Evolutionary conservation across 2,888 invertebrate genomes (phyloP).

Genomic region (Calephelis perditalis): DNA sequence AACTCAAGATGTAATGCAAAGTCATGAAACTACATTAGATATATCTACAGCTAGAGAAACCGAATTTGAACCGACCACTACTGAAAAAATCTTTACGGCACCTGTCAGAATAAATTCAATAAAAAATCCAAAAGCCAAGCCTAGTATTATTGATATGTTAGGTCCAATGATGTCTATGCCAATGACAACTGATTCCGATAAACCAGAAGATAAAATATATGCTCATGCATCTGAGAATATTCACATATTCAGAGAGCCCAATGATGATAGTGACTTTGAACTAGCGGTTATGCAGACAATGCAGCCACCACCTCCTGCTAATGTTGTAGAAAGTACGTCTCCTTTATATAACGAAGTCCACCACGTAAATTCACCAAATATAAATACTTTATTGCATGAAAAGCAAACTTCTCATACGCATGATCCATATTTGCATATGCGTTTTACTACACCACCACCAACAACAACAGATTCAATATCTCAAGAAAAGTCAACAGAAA

Average conservation of each 20-base stretch:
- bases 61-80: slow-evolving; percentile 46
- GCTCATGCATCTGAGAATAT: slow-evolving; percentile 64
- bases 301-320: slow-evolving; percentile 73
- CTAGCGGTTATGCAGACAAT: slow-evolving; percentile 79
- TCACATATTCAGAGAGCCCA: slow-evolving; percentile 56
- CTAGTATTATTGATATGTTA: slow-evolving; percentile 57
- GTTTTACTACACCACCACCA: slow-evolving; percentile 68
- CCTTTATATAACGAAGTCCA: slow-evolving; percentile 38
- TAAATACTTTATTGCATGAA: slow-evolving; percentile 38
- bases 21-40: slow-evolving; percentile 42
- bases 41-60: slow-evolving; percentile 39
- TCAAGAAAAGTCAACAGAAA: slow-evolving; percentile 42
- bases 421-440: slow-evolving; percentile 66
- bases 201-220: slow-evolving; percentile 63
- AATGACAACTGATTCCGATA: slow-evolving; percentile 55
- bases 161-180: slow-evolving; percentile 71
- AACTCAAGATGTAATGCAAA: slow-evolving; percentile 38
- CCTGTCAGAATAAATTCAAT: slow-evolving; percentile 38
- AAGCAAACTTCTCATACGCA: slow-evolving; percentile 46
- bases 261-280: slow-evolving; percentile 43
- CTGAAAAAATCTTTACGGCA: slow-evolving; percentile 38
- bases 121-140: slow-evolving; percentile 38
- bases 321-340: slow-evolving; percentile 40
- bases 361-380: slow-evolving; percentile 42
- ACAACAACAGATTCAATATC: slow-evolving; percentile 40